Conservation (phyloP, 37 sponge, comb jelly and placozoan genomes). For the Cliona cf. orientalis region DNA sequence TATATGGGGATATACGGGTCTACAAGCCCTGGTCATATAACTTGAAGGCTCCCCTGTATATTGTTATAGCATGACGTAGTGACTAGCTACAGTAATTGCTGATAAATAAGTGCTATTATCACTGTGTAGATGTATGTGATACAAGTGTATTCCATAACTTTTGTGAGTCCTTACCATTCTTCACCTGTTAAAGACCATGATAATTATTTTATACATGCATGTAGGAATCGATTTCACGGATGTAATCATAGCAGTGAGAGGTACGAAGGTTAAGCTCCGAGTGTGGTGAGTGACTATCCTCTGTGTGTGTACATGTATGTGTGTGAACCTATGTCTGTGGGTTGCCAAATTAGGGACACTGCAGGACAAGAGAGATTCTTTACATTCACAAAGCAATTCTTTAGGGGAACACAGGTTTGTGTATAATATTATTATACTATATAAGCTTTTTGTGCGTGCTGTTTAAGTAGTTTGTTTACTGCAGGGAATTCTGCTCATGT, state of each 20-base stretch:
- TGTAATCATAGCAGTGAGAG: conserved; percentile 52
- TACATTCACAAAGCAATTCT: conserved; percentile 82
- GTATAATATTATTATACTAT: background rate
- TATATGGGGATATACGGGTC: no score
- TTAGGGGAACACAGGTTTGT: conserved; percentile 82
- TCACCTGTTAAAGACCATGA: no score
- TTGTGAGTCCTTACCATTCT: conserved; percentile 4
- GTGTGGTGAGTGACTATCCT: conserved; percentile 71
- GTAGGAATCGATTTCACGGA: conserved; percentile 71
- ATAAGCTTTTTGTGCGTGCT: background rate
- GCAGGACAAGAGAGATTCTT: conserved; percentile 81
- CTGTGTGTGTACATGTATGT: no score
- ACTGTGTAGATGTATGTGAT: no score
- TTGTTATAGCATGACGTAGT: no score
- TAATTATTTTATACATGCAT: conserved; percentile 2
- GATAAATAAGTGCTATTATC: no score
- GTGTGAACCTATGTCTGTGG: background rate
- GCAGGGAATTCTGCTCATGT: conserved; percentile 70
- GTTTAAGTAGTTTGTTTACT: background rate
- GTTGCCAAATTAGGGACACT: conserved; percentile 65
- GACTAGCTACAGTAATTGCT: no score
- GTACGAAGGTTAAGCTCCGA: conserved; percentile 62
- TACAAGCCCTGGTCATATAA: no score
- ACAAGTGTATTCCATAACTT: no score
- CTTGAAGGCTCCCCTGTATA: no score